phyloP scores from a whole-genome alignment of 2,113 vertebrate species.

The Clarias magur region DNA sequence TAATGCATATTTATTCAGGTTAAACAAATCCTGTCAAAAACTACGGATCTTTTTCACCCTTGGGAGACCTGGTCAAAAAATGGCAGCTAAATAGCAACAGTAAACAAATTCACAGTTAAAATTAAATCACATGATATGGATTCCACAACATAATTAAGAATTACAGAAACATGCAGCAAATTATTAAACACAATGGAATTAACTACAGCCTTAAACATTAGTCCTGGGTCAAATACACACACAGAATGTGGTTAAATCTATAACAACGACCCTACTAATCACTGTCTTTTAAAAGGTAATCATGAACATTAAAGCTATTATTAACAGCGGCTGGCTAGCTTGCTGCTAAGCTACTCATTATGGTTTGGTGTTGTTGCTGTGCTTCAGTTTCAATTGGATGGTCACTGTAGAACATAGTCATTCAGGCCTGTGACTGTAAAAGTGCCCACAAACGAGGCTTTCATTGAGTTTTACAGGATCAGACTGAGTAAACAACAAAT shows the following conservation, averaged over 20 bases:
- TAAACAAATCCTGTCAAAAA: too few species aligned
- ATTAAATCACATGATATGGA: too few species aligned
- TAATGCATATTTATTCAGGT: too few species aligned
- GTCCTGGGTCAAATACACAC: neutral
- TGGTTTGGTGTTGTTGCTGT: neutral
- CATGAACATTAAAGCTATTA: neutral
- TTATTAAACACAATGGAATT: too few species aligned
- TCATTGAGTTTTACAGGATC: neutral
- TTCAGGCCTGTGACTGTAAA: neutral
- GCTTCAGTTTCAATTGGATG: neutral
- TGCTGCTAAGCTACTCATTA: neutral
- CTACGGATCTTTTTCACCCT: too few species aligned
- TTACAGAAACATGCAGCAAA: too few species aligned
- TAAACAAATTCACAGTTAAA: too few species aligned
- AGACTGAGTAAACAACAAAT: neutral
- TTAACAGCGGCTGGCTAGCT: neutral
- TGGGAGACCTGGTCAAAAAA: too few species aligned
- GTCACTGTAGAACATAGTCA: neutral
- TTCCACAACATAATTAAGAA: too few species aligned
- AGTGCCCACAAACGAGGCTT: neutral
- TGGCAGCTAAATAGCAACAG: too few species aligned
- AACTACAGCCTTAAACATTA: neutral
- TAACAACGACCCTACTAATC: neutral
- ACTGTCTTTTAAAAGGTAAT: neutral
- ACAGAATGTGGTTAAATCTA: neutral